Evolutionary conservation across 2,797 vertebrate genomes (phyloP).

Genomic region (Nyctalus aviator): DNA sequence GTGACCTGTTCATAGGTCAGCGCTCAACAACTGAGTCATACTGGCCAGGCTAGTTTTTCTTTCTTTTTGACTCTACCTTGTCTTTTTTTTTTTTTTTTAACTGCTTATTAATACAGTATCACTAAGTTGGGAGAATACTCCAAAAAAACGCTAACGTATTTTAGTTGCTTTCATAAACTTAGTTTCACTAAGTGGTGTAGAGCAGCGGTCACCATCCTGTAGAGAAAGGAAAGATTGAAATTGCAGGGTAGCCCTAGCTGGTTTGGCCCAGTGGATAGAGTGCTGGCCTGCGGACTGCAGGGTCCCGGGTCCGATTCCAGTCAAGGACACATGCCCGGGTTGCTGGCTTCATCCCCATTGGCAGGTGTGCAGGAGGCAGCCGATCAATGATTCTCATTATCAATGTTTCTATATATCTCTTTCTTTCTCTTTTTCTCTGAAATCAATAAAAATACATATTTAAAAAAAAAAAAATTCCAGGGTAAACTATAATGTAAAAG

Average conservation of each 20-base stretch:
- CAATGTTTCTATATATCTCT: no score
- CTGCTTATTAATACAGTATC: neutral
- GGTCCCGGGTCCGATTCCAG: no score
- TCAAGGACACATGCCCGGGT: no score
- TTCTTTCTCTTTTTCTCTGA: no score
- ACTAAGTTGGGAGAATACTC: neutral
- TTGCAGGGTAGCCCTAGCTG: neutral
- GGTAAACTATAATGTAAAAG: neutral
- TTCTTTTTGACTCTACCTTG: slow-evolving; percentile 2
- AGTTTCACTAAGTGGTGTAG: slow-evolving; percentile 6
- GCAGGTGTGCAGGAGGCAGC: no score
- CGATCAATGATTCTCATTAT: no score
- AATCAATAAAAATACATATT: no score
- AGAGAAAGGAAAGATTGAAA: slow-evolving; percentile 13
- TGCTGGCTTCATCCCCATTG: no score
- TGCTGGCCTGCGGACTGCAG: no score
- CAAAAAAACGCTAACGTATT: neutral
- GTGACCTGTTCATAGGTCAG: no score
- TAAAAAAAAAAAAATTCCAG: neutral
- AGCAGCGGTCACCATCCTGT: neutral
- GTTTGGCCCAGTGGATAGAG: no score
- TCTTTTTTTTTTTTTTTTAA: slow-evolving; percentile 26
- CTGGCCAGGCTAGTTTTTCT: neutral
- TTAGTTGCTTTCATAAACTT: slow-evolving; percentile 65
- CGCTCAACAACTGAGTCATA: no score